Evolutionary conservation across 1,140 invertebrate genomes (phyloP).

Genomic region (Cecropterus lyciades): DNA sequence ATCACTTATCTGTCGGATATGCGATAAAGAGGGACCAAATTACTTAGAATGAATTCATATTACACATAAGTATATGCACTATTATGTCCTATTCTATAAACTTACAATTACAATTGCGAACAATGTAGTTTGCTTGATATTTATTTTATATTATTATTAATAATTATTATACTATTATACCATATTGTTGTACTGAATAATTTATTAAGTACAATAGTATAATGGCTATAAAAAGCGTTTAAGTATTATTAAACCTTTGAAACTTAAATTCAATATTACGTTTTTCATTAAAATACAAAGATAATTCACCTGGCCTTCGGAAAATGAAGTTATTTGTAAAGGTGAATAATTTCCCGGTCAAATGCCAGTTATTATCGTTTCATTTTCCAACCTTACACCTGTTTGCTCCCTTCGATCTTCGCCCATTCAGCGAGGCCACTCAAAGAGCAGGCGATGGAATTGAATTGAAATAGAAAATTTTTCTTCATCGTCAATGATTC

Average conservation of each 20-base stretch:
- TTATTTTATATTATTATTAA: too few relatives aligned
- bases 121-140: too few relatives aligned
- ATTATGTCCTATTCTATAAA: too few relatives aligned
- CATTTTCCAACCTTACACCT: slow-evolving; percentile 34
- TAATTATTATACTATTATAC: too few relatives aligned
- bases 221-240: too few relatives aligned
- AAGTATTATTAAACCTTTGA: neutral
- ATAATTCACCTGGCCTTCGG: neutral
- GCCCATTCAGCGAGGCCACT: slow-evolving; percentile 26
- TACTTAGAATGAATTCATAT: too few relatives aligned
- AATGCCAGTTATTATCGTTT: slow-evolving; percentile 20
- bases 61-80: too few relatives aligned
- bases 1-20: too few relatives aligned
- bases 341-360: slow-evolving; percentile 12
- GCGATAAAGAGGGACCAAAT: too few relatives aligned
- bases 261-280: neutral
- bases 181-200: too few relatives aligned
- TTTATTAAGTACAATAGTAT: too few relatives aligned
- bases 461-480: slow-evolving; percentile 37
- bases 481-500: slow-evolving; percentile 33
- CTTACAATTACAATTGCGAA: too few relatives aligned
- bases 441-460: slow-evolving; percentile 7
- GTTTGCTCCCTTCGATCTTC: slow-evolving; percentile 33
- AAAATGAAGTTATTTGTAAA: slow-evolving; percentile 9
- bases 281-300: neutral